These are phyloP conservation scores for Sarcophaga bullata DNA, from an alignment of 1,140 invertebrate species.

Conservation along the genomic window DNA sequence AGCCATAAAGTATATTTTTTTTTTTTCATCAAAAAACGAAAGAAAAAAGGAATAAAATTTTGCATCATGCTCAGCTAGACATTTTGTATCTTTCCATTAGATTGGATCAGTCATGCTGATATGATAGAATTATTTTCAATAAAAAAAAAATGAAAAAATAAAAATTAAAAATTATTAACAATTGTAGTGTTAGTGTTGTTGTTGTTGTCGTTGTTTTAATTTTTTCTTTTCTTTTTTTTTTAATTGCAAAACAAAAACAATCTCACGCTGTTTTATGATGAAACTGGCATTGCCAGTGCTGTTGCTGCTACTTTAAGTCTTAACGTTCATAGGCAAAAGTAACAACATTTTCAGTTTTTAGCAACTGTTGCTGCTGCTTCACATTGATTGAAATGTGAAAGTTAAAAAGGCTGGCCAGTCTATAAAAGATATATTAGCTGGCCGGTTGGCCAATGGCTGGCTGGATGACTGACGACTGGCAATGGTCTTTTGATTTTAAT, in stretches of 20 bases:
- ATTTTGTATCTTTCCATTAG: conserved; percentile 14
- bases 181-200: neutral
- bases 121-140: neutral
- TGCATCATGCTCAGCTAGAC: neutral
- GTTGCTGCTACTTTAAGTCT: neutral
- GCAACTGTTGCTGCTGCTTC: neutral
- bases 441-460: neutral
- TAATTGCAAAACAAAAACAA: neutral
- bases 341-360: neutral
- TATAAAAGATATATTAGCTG: neutral
- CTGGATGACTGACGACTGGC: neutral
- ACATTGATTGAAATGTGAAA: no score
- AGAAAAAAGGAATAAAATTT: neutral
- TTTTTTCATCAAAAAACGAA: no score
- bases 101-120: neutral
- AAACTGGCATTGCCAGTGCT: no score
- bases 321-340: no score
- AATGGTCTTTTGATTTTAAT: neutral
- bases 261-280: neutral
- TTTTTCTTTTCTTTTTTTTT: neutral
- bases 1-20: no score
- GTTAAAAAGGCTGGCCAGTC: neutral
- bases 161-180: conserved; percentile 33
- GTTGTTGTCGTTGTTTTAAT: neutral
- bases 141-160: neutral